Percentiles rank a stretch among this genome's conserved stretches.
Conservation (phyloP, 2,113 vertebrate species). For the Passer montanus region DNA sequence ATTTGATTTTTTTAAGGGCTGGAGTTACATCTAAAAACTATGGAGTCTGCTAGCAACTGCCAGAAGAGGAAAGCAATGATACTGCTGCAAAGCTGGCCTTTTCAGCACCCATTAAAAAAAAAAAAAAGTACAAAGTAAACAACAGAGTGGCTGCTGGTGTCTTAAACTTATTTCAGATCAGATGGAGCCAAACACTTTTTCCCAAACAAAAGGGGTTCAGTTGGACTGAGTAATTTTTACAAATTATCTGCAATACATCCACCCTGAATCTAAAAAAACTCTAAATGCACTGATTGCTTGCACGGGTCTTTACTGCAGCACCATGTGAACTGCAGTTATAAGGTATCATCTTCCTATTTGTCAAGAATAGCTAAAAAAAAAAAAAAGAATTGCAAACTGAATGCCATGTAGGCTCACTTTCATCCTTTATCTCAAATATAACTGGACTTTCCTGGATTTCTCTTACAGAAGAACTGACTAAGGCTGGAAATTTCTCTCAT, state of each 20-base stretch:
- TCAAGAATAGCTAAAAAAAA: not conserved
- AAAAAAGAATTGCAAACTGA: not conserved
- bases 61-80: not conserved
- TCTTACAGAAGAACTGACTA: not conserved
- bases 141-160: not conserved
- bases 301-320: not conserved
- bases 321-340: not conserved
- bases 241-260: rapidly evolving
- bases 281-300: not conserved
- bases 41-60: not conserved
- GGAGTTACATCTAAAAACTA: not conserved
- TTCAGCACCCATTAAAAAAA: not conserved
- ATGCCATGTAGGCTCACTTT: not conserved
- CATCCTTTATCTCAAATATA: not conserved
- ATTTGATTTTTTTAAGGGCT: not conserved
- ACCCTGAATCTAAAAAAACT: not conserved
- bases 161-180: not conserved
- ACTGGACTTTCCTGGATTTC: not conserved
- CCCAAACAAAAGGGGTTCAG: not conserved
- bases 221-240: not conserved
- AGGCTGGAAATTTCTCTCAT: not conserved
- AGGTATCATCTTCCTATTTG: not conserved
- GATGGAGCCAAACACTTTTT: not conserved
- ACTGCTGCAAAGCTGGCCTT: not conserved
- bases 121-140: not conserved